These are phyloP conservation scores for Lophotriccus pileatus DNA, from an alignment of 2,797 vertebrate species.

Conservation along the genomic window DNA sequence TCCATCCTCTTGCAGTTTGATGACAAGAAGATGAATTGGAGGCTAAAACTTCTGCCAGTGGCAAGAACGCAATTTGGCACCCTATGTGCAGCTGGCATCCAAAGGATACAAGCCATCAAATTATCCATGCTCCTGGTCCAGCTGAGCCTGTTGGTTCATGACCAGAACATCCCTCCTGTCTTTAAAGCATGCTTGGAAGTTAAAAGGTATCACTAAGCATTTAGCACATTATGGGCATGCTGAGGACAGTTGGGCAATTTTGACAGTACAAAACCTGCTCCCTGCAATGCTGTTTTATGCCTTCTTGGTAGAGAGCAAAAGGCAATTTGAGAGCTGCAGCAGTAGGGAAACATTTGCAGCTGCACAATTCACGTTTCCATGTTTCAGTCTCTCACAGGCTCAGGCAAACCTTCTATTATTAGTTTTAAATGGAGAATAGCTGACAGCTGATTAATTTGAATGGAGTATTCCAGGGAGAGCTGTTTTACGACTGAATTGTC, in stretches of 20 bases:
- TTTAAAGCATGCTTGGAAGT: neutral
- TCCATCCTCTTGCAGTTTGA: neutral
- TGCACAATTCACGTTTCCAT: neutral
- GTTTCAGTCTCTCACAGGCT: neutral
- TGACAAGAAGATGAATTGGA: constrained; percentile 25
- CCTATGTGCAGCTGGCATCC: neutral
- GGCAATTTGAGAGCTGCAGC: neutral
- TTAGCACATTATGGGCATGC: neutral
- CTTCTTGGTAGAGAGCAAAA: neutral
- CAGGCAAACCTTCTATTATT: constrained; percentile 8
- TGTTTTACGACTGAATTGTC: neutral
- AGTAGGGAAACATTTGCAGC: neutral
- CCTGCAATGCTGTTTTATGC: neutral
- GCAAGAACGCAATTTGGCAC: neutral
- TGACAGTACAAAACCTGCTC: neutral
- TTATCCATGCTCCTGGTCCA: neutral
- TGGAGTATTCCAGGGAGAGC: neutral
- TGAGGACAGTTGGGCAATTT: neutral
- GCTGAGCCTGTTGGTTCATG: neutral
- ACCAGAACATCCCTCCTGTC: neutral
- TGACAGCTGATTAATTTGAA: constrained; percentile 34
- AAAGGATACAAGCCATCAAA: neutral
- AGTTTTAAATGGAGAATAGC: constrained; percentile 34
- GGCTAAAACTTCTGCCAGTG: neutral
- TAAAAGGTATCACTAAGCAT: neutral